Evolutionary conservation across 2,113 vertebrate species (phyloP).

Genomic region (Apistogramma diplotaenia): DNA sequence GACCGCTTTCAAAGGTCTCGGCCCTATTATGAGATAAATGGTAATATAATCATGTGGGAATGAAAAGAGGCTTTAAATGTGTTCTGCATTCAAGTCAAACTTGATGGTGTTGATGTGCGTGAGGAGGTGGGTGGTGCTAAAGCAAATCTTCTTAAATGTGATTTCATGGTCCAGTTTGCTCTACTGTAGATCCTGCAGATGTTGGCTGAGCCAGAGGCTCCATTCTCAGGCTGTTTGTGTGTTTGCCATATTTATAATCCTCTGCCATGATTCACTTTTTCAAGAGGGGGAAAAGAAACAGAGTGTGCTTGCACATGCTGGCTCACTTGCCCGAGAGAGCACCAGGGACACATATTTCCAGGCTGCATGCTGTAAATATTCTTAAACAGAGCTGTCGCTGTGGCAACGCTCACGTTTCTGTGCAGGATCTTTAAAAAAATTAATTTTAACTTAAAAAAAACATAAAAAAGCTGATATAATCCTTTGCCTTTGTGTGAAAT

Average conservation of each 20-base stretch:
- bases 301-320: neutral
- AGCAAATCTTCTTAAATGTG: neutral
- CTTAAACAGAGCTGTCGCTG: conserved; percentile 61
- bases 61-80: neutral
- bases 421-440: too few relatives aligned
- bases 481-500: neutral
- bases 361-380: conserved; percentile 65
- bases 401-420: conserved; percentile 47
- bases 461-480: neutral
- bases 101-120: neutral
- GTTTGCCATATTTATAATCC: conserved; percentile 55
- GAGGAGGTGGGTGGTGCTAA: neutral
- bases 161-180: conserved; percentile 27
- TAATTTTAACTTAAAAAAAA: too few relatives aligned
- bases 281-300: neutral
- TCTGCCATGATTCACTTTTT: conserved; percentile 64
- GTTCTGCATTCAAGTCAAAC: neutral
- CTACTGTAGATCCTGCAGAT: conserved; percentile 17
- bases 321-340: conserved; percentile 34
- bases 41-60: neutral
- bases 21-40: neutral
- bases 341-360: conserved; percentile 70
- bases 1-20: neutral
- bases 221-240: conserved; percentile 44
- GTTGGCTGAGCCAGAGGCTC: conserved; percentile 13